Conservation (phyloP, 2,113 vertebrate genomes). For the Dendrocopos noguchii region DNA sequence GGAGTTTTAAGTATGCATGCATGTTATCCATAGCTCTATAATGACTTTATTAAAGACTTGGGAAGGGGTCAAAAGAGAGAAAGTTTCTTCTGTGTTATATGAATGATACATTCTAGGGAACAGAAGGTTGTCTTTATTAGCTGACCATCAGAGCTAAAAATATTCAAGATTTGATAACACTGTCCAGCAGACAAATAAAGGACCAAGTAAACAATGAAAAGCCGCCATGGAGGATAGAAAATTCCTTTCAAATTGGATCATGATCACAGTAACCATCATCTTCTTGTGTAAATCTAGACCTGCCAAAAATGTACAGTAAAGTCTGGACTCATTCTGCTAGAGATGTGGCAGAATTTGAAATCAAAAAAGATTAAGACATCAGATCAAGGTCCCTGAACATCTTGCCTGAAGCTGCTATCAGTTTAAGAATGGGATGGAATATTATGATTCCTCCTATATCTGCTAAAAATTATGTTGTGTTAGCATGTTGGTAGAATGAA, state of each 20-base stretch:
- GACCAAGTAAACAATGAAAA: background rate
- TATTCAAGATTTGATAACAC: background rate
- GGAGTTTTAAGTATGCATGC: background rate
- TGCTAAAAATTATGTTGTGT: background rate
- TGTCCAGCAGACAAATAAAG: background rate
- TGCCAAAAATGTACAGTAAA: background rate
- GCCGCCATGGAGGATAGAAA: background rate
- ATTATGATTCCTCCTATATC: background rate
- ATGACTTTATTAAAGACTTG: constrained; percentile 21
- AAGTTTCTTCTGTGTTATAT: background rate
- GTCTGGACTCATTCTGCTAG: background rate
- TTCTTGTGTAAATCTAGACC: background rate
- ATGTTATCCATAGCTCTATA: constrained; percentile 10
- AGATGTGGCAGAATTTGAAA: background rate
- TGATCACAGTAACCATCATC: background rate
- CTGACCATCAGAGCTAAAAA: background rate
- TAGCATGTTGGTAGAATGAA: background rate
- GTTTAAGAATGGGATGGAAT: background rate
- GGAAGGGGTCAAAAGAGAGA: background rate
- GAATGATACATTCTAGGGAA: background rate
- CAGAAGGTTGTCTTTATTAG: background rate
- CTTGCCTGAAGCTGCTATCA: background rate
- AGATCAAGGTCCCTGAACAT: background rate
- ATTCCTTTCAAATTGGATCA: background rate
- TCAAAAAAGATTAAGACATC: background rate